Percentiles rank a stretch among this genome's conserved stretches.
phyloP scores from a whole-genome alignment of 2,113 vertebrate genomes.

The Scytalopus superciliaris region DNA sequence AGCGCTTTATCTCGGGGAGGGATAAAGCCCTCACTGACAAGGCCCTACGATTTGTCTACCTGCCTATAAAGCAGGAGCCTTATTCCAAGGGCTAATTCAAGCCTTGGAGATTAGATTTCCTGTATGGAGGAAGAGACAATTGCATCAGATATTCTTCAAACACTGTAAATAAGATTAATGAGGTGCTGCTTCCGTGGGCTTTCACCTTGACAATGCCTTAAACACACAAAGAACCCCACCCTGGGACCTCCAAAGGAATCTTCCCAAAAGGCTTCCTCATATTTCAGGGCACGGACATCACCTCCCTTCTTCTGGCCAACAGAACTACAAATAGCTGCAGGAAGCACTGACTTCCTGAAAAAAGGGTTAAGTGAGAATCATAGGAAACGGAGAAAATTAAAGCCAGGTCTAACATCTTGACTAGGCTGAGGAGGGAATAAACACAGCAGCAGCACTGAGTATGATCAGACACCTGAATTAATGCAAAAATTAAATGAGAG shows the following conservation, averaged over 20 bases:
- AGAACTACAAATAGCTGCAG: conserved; percentile 38
- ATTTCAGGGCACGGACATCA: background rate
- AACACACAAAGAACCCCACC: background rate
- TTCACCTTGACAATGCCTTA: background rate
- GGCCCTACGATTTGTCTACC: background rate
- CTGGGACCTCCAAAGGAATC: background rate
- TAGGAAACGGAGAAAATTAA: background rate
- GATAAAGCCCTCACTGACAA: background rate
- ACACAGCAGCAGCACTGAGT: background rate
- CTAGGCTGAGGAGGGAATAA: background rate
- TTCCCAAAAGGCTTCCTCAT: background rate
- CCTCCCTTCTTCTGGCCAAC: background rate
- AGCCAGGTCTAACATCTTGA: background rate
- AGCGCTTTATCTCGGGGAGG: background rate
- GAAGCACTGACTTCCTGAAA: conserved; percentile 49
- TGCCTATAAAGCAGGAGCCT: background rate
- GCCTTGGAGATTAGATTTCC: conserved; percentile 44
- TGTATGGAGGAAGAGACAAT: background rate
- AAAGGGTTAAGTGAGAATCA: background rate
- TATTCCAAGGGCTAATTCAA: conserved; percentile 40
- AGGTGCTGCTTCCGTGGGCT: background rate
- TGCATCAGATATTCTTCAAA: background rate
- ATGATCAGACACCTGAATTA: background rate
- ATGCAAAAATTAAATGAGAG: background rate
- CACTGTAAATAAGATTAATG: background rate